Evolutionary conservation across 2,113 vertebrate species (phyloP).

Genomic region (Hydrochoerus hydrochaeris): DNA sequence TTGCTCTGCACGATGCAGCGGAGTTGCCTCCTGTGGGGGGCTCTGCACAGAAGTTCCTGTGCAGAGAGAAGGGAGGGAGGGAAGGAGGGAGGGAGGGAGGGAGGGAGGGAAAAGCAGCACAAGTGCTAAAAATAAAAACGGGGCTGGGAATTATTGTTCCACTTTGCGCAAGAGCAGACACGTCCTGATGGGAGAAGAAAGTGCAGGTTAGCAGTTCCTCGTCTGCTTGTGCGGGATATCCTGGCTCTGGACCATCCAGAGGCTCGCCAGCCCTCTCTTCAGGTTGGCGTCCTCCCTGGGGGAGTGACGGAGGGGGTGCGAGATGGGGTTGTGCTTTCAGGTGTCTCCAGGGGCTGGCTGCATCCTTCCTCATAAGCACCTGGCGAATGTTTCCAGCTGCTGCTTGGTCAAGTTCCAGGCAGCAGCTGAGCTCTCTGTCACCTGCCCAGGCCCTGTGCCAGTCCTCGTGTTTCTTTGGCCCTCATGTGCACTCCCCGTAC

Average conservation of each 20-base stretch:
- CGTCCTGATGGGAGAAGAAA: background rate
- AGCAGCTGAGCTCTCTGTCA: background rate
- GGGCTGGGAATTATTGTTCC: background rate
- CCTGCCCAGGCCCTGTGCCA: background rate
- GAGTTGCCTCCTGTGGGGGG: background rate
- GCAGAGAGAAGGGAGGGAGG: background rate
- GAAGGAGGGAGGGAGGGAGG: background rate
- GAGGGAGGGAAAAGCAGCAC: background rate
- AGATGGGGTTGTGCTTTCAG: background rate
- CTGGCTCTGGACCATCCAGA: background rate
- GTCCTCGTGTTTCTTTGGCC: background rate
- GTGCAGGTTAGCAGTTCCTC: background rate
- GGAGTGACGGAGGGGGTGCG: background rate
- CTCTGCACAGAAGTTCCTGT: background rate
- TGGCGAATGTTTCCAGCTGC: background rate
- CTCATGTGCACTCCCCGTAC: no score
- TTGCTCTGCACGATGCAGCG: accelerated
- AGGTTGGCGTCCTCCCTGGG: background rate
- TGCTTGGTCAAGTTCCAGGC: background rate
- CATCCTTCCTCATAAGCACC: background rate
- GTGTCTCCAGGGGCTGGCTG: background rate
- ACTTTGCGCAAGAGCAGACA: background rate
- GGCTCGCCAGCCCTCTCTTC: background rate
- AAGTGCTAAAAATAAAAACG: background rate
- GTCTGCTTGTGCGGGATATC: no score